These are phyloP conservation scores for Gallinago media DNA, from an alignment of 2,113 vertebrate species.

Conservation along the genomic window DNA sequence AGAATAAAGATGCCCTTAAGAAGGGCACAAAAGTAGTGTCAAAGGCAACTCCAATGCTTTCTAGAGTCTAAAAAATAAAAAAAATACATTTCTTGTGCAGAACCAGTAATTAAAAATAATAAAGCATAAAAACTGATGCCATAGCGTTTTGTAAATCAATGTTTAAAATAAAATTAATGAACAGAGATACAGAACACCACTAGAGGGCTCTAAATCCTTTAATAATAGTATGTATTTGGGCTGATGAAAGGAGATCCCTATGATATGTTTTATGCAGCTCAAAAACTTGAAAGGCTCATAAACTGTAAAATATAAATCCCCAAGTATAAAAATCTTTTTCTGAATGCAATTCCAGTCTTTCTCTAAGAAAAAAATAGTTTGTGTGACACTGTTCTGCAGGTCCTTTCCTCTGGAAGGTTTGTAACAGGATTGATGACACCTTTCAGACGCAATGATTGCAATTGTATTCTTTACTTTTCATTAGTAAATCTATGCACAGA, in stretches of 20 bases:
- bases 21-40: neutral
- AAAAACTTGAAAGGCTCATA: neutral
- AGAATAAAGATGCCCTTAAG: neutral
- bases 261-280: neutral
- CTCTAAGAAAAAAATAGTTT: neutral
- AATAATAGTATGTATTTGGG: neutral
- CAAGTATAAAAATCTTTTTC: neutral
- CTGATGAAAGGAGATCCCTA: neutral
- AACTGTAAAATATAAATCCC: neutral
- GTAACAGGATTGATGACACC: neutral
- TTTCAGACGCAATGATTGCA: neutral
- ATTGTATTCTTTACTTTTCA: neutral
- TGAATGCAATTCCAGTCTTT: neutral
- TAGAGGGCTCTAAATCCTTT: conserved; percentile 57
- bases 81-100: neutral
- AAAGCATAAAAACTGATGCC: neutral
- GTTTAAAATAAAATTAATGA: neutral
- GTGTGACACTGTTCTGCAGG: neutral
- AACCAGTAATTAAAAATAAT: neutral
- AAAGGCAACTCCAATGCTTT: neutral
- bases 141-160: neutral
- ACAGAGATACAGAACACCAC: conserved; percentile 4
- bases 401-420: neutral
- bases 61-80: neutral
- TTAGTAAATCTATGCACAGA: neutral